Conservation (phyloP, 2,113 vertebrate genomes). For the Epinephelus lanceolatus region DNA sequence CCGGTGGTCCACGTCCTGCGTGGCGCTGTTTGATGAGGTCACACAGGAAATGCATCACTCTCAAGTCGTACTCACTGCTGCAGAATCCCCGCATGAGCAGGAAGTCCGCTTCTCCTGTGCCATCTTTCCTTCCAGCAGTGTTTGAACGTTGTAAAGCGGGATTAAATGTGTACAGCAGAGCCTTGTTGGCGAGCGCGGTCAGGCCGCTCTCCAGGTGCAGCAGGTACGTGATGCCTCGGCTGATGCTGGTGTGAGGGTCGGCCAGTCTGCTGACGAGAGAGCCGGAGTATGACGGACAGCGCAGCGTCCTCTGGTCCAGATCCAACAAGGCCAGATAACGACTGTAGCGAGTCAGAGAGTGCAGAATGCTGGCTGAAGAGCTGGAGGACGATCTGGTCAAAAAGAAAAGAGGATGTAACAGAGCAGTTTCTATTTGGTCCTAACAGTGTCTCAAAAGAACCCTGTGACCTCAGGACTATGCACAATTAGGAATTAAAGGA, state of each 20-base stretch:
- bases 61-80: constrained; percentile 56
- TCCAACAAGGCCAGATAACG: constrained; percentile 93
- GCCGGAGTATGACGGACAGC: constrained; percentile 90
- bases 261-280: constrained; percentile 86
- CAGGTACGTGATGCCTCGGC: constrained; percentile 91
- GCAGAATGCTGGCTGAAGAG: constrained; percentile 74
- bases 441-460: no score
- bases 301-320: constrained; percentile 92
- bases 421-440: not conserved
- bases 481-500: no score
- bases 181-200: constrained; percentile 88
- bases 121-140: constrained; percentile 50
- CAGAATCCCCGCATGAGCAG: not conserved
- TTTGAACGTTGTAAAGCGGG: constrained; percentile 81
- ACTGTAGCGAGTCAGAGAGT: constrained; percentile 89
- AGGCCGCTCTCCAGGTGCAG: constrained; percentile 91
- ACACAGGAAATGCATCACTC: constrained; percentile 75
- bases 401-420: not conserved
- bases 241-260: constrained; percentile 87
- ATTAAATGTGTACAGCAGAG: constrained; percentile 90
- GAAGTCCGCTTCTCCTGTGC: constrained; percentile 23
- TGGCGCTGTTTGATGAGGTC: constrained; percentile 78
- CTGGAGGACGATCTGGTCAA: constrained; percentile 81
- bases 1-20: constrained; percentile 47
- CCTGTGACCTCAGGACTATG: no score